Evolutionary conservation across 2,888 invertebrate genomes (phyloP), one percentile per base, ranked within the genome.

Genomic region (Caenorhabditis sp.): DNA sequence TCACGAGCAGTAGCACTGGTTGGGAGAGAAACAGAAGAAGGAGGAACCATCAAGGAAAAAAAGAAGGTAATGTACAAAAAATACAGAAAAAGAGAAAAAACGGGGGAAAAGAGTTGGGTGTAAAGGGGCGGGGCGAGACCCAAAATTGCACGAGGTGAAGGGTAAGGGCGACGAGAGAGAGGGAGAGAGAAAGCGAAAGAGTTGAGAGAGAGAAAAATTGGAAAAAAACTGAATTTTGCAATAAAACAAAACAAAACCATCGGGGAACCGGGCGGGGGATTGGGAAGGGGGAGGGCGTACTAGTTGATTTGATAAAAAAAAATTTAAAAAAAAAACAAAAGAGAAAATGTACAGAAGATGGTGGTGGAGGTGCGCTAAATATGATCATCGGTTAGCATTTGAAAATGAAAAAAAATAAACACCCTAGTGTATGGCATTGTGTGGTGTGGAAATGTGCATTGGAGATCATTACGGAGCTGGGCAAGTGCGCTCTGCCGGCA

Each of bases 321-420:
- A 47, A 2, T 47, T n/a, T n/a, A n/a, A n/a, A n/a, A n/a, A 9
- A 18, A 3, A 6, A 18, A 47, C 18, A 47, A 20, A 18, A 47
- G 20, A 18, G 47, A 18, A 47, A 18, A n/a, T 47, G 47, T 47
- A 47, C 47, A 47, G 47, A 47, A 40, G 40, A 40, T 40, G n/a
- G n/a, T n/a, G n/a, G n/a, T n/a, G n/a, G n/a, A 11, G 40, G 47
- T 4, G 47, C 47, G 20, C 47, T 47, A 47, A 47, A 47, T 47
- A 47, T 47, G 47, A 47, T 40, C 15, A 13, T 40, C 40, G 40
- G 13, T 9, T 15, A 40, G 13, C 6, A 40, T 15, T 40, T 40
- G 40, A 40, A 40, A 18, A 47, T 18, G 20, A 47, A 18, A 47
- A 47, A 47, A 47, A 1, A 18, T n/a, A 18, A 47, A 40, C 6